Evolutionary conservation across 2,797 vertebrate genomes (phyloP).

Genomic region (Mareca strepera): DNA sequence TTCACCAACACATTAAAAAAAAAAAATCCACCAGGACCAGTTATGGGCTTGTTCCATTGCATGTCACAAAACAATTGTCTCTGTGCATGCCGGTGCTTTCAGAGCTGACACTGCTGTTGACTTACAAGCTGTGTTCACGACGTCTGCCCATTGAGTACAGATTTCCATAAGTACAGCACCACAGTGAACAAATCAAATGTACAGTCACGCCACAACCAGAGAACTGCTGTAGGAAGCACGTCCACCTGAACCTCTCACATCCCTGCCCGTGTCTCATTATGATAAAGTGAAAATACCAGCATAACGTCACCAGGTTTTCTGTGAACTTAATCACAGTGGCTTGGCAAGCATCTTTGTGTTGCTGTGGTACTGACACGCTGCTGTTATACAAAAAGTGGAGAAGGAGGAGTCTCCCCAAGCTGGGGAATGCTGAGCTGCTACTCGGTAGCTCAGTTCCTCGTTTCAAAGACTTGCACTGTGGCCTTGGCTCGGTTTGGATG

Average conservation of each 20-base stretch:
- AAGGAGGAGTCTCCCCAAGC: not conserved
- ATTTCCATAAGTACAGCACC: conserved; percentile 1
- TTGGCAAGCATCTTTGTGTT: not conserved
- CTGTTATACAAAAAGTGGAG: not conserved
- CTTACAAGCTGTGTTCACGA: not conserved
- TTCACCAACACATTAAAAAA: not conserved
- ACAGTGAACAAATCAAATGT: not conserved
- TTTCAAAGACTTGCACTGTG: not conserved
- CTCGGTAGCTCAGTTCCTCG: not conserved
- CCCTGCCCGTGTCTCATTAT: not conserved
- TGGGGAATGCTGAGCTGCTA: not conserved
- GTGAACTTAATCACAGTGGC: not conserved
- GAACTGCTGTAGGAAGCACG: not conserved
- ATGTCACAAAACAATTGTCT: not conserved
- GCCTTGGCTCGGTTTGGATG: not conserved
- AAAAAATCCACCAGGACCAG: not conserved
- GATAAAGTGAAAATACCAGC: not conserved
- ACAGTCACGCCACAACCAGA: not conserved
- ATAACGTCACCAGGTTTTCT: not conserved
- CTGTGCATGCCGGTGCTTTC: conserved; percentile 18
- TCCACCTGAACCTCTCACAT: not conserved
- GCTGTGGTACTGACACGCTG: not conserved
- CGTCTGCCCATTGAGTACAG: not conserved
- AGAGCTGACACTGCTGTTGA: conserved; percentile 2
- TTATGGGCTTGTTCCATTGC: not conserved